Evolutionary conservation across 64 coral and sea anemone species (phyloP).

Genomic region (Montipora efflorescens): DNA sequence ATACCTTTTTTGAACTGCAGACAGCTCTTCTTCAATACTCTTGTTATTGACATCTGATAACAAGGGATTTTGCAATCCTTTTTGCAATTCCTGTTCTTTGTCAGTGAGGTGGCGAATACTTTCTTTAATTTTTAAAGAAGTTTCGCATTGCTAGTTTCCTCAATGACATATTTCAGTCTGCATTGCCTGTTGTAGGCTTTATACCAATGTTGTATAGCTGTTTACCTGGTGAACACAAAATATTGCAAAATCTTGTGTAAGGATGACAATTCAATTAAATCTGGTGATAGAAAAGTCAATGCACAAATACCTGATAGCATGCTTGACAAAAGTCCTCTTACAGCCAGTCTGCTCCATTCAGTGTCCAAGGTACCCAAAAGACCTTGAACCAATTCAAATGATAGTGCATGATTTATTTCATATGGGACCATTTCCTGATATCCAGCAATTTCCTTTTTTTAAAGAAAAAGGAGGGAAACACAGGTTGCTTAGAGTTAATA

Average conservation of each 20-base stretch:
- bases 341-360: no score
- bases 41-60: constrained; percentile 29
- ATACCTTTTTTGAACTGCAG: background rate
- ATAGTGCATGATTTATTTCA: constrained; percentile 5
- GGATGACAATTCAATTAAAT: background rate
- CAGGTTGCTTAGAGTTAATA: no score
- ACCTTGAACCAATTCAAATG: background rate
- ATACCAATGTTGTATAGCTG: constrained; percentile 29
- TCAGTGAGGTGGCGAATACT: constrained; percentile 17
- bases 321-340: no score
- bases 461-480: no score
- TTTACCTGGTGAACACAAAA: constrained; percentile 8
- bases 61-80: no score
- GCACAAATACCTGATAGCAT: background rate
- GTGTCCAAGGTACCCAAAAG: no score
- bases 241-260: background rate
- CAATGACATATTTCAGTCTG: constrained; percentile 38
- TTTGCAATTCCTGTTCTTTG: constrained; percentile 28
- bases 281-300: background rate
- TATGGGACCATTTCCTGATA: no score
- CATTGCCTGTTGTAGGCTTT: no score
- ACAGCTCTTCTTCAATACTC: constrained; percentile 6
- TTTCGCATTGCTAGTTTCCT: constrained; percentile 25
- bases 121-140: constrained; percentile 6
- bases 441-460: no score